A percentile compares a stretch with the other conserved stretches of the same genome.
Evolutionary conservation across 1,140 invertebrate genomes (phyloP).

Genomic region (Drosophila suzukii): DNA sequence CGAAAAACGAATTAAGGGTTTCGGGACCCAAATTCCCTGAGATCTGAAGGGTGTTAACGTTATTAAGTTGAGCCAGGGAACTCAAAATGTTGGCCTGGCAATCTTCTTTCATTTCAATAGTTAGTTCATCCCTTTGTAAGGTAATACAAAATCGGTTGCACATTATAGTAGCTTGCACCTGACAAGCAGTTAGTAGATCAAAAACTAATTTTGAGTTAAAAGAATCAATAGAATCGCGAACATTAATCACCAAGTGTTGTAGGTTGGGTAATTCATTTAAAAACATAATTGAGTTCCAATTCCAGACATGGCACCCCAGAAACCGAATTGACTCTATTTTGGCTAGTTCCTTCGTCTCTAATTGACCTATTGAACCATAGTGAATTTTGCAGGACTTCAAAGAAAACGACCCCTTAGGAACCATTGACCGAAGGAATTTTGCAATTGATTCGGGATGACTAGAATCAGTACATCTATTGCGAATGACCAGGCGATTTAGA

Average conservation of each 20-base stretch:
- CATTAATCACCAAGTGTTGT: not conserved
- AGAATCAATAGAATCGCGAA: not conserved
- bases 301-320: not conserved
- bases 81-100: not conserved
- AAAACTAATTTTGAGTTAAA: not conserved
- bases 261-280: not conserved
- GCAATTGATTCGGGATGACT: not conserved
- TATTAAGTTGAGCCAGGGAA: not conserved
- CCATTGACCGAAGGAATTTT: not conserved
- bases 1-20: not conserved
- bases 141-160: not conserved
- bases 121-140: not conserved
- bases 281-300: not conserved
- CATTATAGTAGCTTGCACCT: not conserved
- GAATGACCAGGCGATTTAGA: not conserved
- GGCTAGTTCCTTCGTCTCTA: not conserved
- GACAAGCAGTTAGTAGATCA: not conserved
- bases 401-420: not conserved
- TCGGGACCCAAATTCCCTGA: not conserved
- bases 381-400: not conserved
- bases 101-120: not conserved
- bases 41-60: not conserved
- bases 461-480: not conserved
- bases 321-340: not conserved
- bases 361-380: not conserved